These are phyloP conservation scores for Daubentonia madagascariensis DNA, from an alignment of 2,113 vertebrate genomes.

Conservation along the genomic window DNA sequence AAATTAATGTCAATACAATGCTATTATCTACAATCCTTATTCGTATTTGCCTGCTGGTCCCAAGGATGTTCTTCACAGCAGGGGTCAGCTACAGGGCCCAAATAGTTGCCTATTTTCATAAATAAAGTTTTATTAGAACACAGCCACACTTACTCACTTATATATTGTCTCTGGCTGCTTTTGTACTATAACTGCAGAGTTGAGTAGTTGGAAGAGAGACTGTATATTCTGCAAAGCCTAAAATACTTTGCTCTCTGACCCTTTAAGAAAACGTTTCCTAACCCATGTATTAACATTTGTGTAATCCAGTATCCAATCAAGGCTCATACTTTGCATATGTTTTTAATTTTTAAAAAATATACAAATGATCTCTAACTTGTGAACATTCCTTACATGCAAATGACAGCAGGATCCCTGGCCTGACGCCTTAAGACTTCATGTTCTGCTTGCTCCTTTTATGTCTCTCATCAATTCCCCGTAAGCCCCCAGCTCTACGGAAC, in stretches of 20 bases:
- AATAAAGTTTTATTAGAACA: constrained; percentile 26
- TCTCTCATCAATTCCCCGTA: not conserved
- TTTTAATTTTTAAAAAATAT: not conserved
- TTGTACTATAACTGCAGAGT: not conserved
- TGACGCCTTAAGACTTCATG: not conserved
- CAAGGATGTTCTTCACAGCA: not conserved
- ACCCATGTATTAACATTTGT: not conserved
- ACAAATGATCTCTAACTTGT: not conserved
- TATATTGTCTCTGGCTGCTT: not conserved
- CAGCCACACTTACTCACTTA: not conserved
- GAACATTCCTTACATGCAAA: not conserved
- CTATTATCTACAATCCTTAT: not conserved
- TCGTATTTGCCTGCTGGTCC: not conserved
- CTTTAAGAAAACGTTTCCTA: not conserved
- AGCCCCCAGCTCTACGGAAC: not conserved
- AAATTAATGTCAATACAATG: not conserved
- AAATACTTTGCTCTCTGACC: not conserved
- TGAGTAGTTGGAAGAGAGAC: not conserved
- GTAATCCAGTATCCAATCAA: not conserved
- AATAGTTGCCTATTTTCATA: not conserved
- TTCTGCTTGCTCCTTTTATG: not conserved
- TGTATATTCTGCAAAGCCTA: not conserved
- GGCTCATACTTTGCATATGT: not conserved
- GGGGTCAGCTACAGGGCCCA: not conserved
- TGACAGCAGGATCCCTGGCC: not conserved